Evolutionary conservation across 2,888 invertebrate species (phyloP), one percentile per base, ranked within the genome.

Genomic region (Crossocerus cetratus): DNA sequence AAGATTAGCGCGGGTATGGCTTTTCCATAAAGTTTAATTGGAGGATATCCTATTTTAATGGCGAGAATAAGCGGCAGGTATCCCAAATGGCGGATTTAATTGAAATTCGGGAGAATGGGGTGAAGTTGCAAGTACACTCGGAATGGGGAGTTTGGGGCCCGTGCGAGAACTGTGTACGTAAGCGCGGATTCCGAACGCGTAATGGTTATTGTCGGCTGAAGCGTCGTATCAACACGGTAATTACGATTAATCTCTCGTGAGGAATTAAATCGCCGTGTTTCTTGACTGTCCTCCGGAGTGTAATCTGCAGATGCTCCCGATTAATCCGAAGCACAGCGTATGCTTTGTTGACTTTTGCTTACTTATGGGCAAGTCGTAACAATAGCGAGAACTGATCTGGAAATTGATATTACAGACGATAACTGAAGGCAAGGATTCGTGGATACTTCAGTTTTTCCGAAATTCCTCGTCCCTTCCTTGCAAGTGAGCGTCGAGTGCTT

Each of bases 141-240:
- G 90, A 91, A 80, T 93, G 93, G 93, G 91, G 90, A 65, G 82
- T 89, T 2, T 93, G 93, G 92, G 86, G 92, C 2, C 83, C 88
- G n/a, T 93, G 93, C 81, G 91, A 92, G 78, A 87, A 90, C 20
- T 92, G 92, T 76, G 88, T 85, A 64, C 69, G 80, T 18, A 83
- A 81, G 32, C 78, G 74, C 56, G 92, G 92, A 45, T 76, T 89
- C 53, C 86, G 88, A 81, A 90, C 89, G 56, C 91, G 91, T 75
- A 86, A 85, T 64, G 93, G 92, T 14, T 90, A 87, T 55, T 94
- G 93, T 83, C 89, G 92, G 75, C 82, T 93, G 49, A 92, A 91
- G 82, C 86, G 84, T 3, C 65, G 23, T 8, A 71, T 84, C 22
- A 80, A 84, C 21, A 56, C 63, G 73, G 87, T 82, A 63, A 78